A percentile compares a stretch with the other conserved stretches of the same genome.
Evolutionary conservation across 2,113 vertebrate genomes (phyloP).

Genomic region (Henicopernis longicauda): DNA sequence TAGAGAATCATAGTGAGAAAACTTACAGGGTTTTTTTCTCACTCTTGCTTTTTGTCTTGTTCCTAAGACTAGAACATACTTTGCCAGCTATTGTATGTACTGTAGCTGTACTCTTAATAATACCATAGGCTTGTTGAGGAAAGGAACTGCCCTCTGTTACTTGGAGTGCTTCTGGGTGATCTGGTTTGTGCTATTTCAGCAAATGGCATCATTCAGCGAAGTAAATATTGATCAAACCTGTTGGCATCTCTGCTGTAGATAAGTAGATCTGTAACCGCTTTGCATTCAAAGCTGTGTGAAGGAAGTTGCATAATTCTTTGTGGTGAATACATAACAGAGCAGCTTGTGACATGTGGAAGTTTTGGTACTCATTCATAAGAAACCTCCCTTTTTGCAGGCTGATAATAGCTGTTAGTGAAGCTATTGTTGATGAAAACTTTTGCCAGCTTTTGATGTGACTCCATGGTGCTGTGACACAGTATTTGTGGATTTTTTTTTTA

Average conservation of each 20-base stretch:
- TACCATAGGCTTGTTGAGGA: background rate
- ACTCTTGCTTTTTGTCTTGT: background rate
- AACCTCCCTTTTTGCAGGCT: background rate
- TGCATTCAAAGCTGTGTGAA: background rate
- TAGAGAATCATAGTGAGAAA: background rate
- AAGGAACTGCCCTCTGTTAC: background rate
- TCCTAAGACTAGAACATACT: background rate
- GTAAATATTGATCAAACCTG: background rate
- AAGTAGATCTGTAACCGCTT: background rate
- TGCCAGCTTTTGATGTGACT: background rate
- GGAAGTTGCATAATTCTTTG: background rate
- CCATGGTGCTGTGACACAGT: background rate
- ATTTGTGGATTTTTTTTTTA: background rate
- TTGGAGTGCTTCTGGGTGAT: background rate
- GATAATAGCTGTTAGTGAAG: background rate
- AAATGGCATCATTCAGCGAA: background rate
- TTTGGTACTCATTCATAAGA: background rate
- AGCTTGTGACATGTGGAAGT: background rate
- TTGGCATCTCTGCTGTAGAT: background rate
- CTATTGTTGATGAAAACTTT: background rate
- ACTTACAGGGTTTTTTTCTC: background rate
- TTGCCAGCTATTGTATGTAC: rapidly evolving
- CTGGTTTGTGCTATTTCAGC: background rate
- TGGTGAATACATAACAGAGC: background rate
- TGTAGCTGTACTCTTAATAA: background rate